Conservation (phyloP, 2,888 invertebrate species). For the Plagodis pulveraria region DNA sequence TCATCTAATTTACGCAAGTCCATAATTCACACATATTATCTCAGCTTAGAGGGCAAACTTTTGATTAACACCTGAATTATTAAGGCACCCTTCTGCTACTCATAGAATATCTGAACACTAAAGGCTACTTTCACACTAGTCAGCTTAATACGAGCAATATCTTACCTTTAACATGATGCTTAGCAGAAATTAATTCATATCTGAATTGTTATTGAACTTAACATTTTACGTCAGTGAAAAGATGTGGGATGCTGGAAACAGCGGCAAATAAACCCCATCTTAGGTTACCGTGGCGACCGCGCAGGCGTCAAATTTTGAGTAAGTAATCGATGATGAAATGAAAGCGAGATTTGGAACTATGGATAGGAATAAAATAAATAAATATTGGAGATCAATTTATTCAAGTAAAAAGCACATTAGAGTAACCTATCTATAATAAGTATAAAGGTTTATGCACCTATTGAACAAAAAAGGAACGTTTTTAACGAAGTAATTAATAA, state of each 20-base stretch:
- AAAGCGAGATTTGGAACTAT: not conserved
- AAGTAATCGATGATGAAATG: slow-evolving; percentile 25
- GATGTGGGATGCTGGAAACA: slow-evolving; percentile 63
- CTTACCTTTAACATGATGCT: slow-evolving; percentile 21
- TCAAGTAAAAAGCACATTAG: not conserved
- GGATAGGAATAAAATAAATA: slow-evolving; percentile 1
- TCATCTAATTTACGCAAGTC: too few species aligned
- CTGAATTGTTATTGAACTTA: slow-evolving; percentile 6
- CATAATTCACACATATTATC: slow-evolving; percentile 11
- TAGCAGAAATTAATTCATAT: slow-evolving; percentile 6
- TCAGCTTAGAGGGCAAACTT: slow-evolving; percentile 49
- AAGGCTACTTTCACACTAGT: slow-evolving; percentile 3
- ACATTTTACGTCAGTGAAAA: slow-evolving; percentile 50
- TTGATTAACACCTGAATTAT: slow-evolving; percentile 56
- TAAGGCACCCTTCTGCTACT: slow-evolving; percentile 41
- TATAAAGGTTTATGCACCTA: too few species aligned
- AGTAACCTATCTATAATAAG: too few species aligned
- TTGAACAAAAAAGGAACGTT: too few species aligned
- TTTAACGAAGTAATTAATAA: too few species aligned
- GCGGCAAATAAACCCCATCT: slow-evolving; percentile 59
- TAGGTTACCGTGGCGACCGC: slow-evolving; percentile 59
- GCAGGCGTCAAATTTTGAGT: slow-evolving; percentile 58
- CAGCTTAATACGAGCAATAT: not conserved
- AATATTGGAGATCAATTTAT: slow-evolving; percentile 7
- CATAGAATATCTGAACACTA: slow-evolving; percentile 16